Percentiles rank a stretch among this genome's conserved stretches.
Conservation (phyloP, 2,113 vertebrate genomes). For the Heptranchias perlo region DNA sequence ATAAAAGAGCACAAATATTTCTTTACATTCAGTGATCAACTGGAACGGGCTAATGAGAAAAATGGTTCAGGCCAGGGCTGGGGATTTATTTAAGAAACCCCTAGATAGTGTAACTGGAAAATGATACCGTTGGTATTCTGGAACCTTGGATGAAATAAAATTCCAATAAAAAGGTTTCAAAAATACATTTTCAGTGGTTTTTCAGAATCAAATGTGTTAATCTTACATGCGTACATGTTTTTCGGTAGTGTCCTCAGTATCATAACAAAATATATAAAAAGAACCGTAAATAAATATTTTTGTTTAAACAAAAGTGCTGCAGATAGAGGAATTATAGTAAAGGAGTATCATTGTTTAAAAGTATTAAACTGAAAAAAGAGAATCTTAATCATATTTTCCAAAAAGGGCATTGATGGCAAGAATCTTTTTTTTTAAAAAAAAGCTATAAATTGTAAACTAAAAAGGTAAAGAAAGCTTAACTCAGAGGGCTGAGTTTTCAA, state of each 20-base stretch:
- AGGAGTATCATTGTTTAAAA: background rate
- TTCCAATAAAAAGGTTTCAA: background rate
- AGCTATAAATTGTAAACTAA: background rate
- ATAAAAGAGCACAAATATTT: background rate
- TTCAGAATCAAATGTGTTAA: background rate
- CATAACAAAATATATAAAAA: background rate
- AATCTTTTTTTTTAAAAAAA: background rate
- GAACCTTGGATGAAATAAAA: background rate
- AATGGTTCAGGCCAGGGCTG: background rate
- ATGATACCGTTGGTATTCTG: background rate
- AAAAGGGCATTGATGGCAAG: background rate
- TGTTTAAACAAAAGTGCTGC: background rate
- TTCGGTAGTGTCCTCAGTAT: background rate
- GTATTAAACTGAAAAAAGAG: background rate
- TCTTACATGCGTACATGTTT: background rate
- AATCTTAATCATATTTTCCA: background rate
- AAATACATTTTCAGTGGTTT: background rate
- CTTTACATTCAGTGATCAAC: background rate
- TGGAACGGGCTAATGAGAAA: background rate
- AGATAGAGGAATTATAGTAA: background rate
- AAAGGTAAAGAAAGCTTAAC: background rate
- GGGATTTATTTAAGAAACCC: background rate
- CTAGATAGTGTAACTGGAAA: background rate
- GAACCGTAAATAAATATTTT: background rate
- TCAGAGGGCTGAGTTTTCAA: background rate